Percentiles rank a stretch among this genome's conserved stretches.
phyloP scores from a whole-genome alignment of 35 echinoderm and acorn worm genomes.

The Apostichopus parvimensis region DNA sequence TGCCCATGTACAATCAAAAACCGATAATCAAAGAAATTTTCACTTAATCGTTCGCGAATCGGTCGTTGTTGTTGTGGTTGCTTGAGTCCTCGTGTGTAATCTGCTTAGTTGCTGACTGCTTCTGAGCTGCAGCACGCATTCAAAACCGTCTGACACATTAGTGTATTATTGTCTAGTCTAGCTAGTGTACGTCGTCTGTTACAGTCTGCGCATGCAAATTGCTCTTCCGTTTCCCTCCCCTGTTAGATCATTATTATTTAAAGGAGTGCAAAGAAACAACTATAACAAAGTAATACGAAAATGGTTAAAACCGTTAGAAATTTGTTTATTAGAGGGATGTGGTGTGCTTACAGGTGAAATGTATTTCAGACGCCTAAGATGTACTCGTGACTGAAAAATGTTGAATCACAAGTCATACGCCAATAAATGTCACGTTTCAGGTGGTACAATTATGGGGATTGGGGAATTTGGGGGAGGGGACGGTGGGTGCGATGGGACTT shows the following conservation, averaged over 20 bases:
- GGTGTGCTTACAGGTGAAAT: too few species aligned
- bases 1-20: constrained; percentile 19
- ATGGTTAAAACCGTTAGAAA: background rate
- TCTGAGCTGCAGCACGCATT: background rate
- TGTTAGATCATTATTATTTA: constrained; percentile 41
- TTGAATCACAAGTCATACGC: too few species aligned
- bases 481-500: too few species aligned
- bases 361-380: too few species aligned
- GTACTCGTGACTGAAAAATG: too few species aligned
- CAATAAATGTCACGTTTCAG: too few species aligned
- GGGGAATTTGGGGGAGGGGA: too few species aligned
- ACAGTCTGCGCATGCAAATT: constrained; percentile 57
- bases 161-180: constrained; percentile 46
- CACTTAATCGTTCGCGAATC: background rate
- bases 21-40: constrained; percentile 1
- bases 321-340: background rate
- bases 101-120: background rate
- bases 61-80: background rate
- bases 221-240: constrained; percentile 54
- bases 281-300: background rate
- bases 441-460: too few species aligned
- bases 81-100: background rate
- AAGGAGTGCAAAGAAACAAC: constrained; percentile 33
- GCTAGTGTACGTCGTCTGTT: constrained; percentile 19
- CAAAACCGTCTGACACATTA: constrained; percentile 35